These are phyloP conservation scores for Popillia japonica DNA, from an alignment of 1,140 invertebrate species.

Conservation along the genomic window DNA sequence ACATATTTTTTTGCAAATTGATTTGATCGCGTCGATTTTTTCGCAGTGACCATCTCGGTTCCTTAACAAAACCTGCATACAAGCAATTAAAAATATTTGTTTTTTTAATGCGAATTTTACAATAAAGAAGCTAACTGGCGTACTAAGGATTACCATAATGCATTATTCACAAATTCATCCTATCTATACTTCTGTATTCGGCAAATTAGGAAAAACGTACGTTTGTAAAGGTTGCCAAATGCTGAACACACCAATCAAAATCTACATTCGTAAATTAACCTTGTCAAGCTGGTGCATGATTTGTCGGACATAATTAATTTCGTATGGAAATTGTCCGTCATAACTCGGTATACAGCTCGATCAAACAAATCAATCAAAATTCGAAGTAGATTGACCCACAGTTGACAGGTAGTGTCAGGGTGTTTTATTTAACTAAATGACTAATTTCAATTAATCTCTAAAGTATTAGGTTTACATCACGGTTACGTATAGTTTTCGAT, in stretches of 20 bases:
- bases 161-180: too few relatives aligned
- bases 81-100: background rate
- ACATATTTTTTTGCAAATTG: too few relatives aligned
- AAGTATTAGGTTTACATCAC: background rate
- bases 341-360: background rate
- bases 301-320: conserved; percentile 17
- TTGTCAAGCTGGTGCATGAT: background rate
- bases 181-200: too few relatives aligned
- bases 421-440: background rate
- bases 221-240: background rate
- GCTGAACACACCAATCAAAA: background rate
- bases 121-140: background rate
- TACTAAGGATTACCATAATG: background rate
- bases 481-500: background rate
- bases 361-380: conserved; percentile 28
- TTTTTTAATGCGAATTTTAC: background rate
- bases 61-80: background rate
- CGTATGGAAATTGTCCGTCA: conserved; percentile 14
- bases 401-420: background rate
- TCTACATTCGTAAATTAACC: conserved; percentile 16
- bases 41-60: too few relatives aligned
- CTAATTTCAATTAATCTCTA: background rate
- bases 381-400: background rate
- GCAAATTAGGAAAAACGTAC: too few relatives aligned
- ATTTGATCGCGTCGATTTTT: too few relatives aligned